These are phyloP conservation scores for Nomada ruficornis DNA, from an alignment of 2,888 invertebrate species.

Conservation along the genomic window DNA sequence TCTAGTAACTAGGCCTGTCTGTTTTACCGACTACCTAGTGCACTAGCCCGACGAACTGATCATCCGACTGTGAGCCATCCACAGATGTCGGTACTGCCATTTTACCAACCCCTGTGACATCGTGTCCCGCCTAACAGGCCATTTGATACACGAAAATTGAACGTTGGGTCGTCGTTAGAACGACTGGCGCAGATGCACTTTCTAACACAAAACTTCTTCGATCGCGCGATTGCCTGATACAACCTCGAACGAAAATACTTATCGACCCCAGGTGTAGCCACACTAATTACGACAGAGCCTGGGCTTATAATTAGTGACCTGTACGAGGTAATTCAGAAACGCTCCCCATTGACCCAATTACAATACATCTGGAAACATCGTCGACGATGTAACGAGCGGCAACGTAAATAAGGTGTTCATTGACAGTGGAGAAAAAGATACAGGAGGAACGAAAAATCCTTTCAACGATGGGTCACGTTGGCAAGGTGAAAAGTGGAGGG, in stretches of 20 bases:
- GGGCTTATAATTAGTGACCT: slow-evolving; percentile 58
- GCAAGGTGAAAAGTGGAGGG: not conserved
- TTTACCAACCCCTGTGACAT: slow-evolving; percentile 71
- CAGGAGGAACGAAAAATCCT: not conserved
- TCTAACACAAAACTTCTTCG: not conserved
- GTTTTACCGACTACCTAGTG: slow-evolving; percentile 77
- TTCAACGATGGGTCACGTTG: not conserved
- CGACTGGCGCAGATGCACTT: not conserved
- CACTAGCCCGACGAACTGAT: slow-evolving; percentile 26
- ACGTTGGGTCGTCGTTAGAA: slow-evolving; percentile 10
- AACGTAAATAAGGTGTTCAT: slow-evolving; percentile 13
- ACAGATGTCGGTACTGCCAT: slow-evolving; percentile 77
- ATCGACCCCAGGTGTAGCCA: slow-evolving; percentile 9
- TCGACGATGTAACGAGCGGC: slow-evolving; percentile 13
- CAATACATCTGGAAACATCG: slow-evolving; percentile 43
- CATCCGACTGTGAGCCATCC: slow-evolving; percentile 58
- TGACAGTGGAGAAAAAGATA: slow-evolving; percentile 19
- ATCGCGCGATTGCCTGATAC: not conserved
- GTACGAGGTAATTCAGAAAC: slow-evolving; percentile 61
- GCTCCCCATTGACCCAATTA: slow-evolving; percentile 56
- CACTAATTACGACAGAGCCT: slow-evolving; percentile 42
- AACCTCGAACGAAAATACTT: slow-evolving; percentile 23
- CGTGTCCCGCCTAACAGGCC: slow-evolving; percentile 51
- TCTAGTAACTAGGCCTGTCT: slow-evolving; percentile 70
- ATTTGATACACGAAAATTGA: slow-evolving; percentile 60